A percentile compares a stretch with the other conserved stretches of the same genome.
phyloP scores from a whole-genome alignment of 2,113 vertebrate genomes.

The Lophura nycthemera region DNA sequence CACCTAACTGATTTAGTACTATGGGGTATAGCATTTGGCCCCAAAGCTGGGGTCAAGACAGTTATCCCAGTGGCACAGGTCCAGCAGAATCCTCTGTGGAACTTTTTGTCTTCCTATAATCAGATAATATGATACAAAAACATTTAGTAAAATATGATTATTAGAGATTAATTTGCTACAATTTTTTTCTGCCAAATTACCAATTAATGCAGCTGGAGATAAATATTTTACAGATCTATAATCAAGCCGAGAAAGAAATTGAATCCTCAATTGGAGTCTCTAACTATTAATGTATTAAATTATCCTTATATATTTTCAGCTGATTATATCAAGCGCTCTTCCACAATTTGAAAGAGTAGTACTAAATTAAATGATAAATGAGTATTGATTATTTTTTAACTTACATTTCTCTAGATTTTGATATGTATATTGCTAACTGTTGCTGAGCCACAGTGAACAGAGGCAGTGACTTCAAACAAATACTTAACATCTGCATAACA shows the following conservation, averaged over 20 bases:
- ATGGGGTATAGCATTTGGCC: neutral
- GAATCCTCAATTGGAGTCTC: neutral
- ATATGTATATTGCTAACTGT: neutral
- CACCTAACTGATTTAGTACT: neutral
- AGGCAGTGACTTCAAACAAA: neutral
- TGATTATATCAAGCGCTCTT: slow-evolving; percentile 62
- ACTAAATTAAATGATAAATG: slow-evolving; percentile 54
- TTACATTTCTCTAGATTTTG: slow-evolving; percentile 22
- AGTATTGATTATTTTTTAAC: slow-evolving; percentile 59
- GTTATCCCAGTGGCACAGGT: neutral
- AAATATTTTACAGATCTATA: slow-evolving; percentile 66
- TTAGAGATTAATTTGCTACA: slow-evolving; percentile 48
- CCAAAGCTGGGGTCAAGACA: neutral
- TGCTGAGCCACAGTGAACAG: neutral
- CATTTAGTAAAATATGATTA: slow-evolving; percentile 26
- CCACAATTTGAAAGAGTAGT: slow-evolving; percentile 43
- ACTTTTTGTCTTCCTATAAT: neutral
- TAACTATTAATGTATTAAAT: slow-evolving; percentile 57
- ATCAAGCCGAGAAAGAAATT: slow-evolving; percentile 41
- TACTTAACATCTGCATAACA: neutral
- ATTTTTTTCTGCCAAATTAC: slow-evolving; percentile 55
- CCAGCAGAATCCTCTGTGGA: neutral
- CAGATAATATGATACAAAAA: neutral
- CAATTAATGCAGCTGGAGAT: slow-evolving; percentile 55
- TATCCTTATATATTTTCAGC: slow-evolving; percentile 51